Conservation (phyloP, 2,888 invertebrate species). For the Vesta saturnalis region DNA sequence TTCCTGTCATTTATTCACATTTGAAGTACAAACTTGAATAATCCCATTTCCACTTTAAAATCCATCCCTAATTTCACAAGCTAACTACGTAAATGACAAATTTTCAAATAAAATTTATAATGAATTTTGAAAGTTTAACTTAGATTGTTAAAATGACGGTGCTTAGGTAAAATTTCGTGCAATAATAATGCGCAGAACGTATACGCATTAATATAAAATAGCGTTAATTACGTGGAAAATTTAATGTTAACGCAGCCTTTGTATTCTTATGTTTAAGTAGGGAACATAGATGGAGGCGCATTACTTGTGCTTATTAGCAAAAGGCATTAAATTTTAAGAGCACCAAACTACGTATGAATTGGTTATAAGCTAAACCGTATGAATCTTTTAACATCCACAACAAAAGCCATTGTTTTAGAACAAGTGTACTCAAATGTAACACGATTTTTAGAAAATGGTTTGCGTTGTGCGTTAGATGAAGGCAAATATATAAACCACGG, state of each 20-base stretch:
- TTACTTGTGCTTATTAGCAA: not conserved
- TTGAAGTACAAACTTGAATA: too few species aligned
- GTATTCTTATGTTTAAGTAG: not conserved
- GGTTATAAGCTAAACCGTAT: not conserved
- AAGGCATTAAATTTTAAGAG: slow-evolving; percentile 3
- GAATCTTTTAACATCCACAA: slow-evolving; percentile 7
- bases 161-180: too few species aligned
- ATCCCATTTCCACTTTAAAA: too few species aligned
- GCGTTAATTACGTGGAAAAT: not conserved
- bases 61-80: too few species aligned
- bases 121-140: too few species aligned
- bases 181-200: not conserved
- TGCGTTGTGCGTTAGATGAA: slow-evolving; percentile 1
- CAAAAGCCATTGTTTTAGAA: slow-evolving; percentile 8
- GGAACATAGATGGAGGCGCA: not conserved
- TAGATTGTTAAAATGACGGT: too few species aligned
- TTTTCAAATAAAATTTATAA: too few species aligned
- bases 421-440: slow-evolving; percentile 6
- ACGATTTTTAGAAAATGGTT: slow-evolving; percentile 7
- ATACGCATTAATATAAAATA: not conserved
- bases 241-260: not conserved
- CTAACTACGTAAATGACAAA: too few species aligned
- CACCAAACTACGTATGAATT: slow-evolving; percentile 1
- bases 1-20: too few species aligned
- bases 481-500: not conserved